Base-by-base conservation (phyloP, 2,797 vertebrate genomes). In the Anisognathus igniventris region DNA sequence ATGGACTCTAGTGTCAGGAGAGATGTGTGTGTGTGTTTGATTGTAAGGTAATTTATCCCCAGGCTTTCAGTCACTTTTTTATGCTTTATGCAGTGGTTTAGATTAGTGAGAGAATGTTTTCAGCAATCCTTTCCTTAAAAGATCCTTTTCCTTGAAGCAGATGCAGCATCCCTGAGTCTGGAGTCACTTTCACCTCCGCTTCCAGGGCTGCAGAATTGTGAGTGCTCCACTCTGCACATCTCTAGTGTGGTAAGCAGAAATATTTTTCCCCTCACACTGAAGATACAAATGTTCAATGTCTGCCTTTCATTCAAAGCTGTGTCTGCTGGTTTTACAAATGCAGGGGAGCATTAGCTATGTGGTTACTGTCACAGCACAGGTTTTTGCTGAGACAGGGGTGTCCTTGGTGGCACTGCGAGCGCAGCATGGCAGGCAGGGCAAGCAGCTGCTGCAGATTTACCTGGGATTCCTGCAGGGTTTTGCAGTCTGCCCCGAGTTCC, bases 141-240 rank as follows among this genome's bases (percentile, higher is more conserved):
- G 30, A 62, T 65, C 8, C 12, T 47, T 91, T 78, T 58, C 23
- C 33, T 91, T 78, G n/a, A 81, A 92, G 73, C 31, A 84, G 56
- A 23, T 31, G 1, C 22, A 24, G 45, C 53, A 25, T 45, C 37
- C 47, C 65, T 66, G 75, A 91, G 37, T 45, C 44, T 95, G 94
- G 58, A 72, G 18, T 40, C 10, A 0, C 45, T 54, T 65, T 67
- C n/a, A 4, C 24, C 75, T 70, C 22, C 11, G 5, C 42, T 24
- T 70, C 66, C n/a, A 20, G 25, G 18, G 37, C 58, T 75, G n/a
- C 72, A 60, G 78, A 35, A 90, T 6, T 28, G 65, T 91, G 76
- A 83, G 80, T 90, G 73, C 54, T 83, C 42, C 64, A 65, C 25
- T 7, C 54, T 81, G 53, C 51, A 37, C 48, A 53, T 7, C 22